A percentile compares a stretch with the other conserved stretches of the same genome.
These are phyloP conservation scores for Scophthalmus maximus DNA, from an alignment of 2,113 vertebrate genomes.

Conservation along the genomic window DNA sequence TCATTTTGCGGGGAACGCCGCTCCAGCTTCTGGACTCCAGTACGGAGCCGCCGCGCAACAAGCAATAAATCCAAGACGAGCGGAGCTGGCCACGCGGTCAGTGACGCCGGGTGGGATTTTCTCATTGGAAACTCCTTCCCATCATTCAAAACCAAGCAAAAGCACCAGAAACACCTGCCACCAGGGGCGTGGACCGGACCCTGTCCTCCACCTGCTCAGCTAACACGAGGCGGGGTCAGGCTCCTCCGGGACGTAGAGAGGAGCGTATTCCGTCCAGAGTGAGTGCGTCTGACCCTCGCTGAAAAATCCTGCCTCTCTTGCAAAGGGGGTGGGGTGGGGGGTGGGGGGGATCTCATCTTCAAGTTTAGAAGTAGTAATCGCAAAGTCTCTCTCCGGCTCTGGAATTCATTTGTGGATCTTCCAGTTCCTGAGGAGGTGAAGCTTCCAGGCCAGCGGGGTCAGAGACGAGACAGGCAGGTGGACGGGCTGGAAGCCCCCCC, in stretches of 20 bases:
- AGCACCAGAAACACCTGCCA: background rate
- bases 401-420: constrained; percentile 82
- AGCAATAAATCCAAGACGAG: constrained; percentile 40
- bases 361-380: constrained; percentile 24
- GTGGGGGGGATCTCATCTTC: no score
- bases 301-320: background rate
- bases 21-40: background rate
- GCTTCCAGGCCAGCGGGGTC: constrained; percentile 65
- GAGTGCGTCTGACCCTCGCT: background rate
- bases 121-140: constrained; percentile 1
- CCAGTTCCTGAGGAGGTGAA: constrained; percentile 81
- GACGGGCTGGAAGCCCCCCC: constrained; percentile 24
- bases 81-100: constrained; percentile 1
- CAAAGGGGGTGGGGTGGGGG: constrained; percentile 14
- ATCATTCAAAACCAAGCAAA: constrained; percentile 6
- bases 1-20: background rate
- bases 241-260: background rate
- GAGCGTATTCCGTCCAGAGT: background rate
- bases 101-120: constrained; percentile 8
- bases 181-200: constrained; percentile 1
- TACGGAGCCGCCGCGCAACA: background rate
- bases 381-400: constrained; percentile 6
- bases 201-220: constrained; percentile 3
- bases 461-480: constrained; percentile 45
- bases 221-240: constrained; percentile 14